phyloP scores from a whole-genome alignment of 2,888 invertebrate genomes.

The Parascotia fuliginaria region DNA sequence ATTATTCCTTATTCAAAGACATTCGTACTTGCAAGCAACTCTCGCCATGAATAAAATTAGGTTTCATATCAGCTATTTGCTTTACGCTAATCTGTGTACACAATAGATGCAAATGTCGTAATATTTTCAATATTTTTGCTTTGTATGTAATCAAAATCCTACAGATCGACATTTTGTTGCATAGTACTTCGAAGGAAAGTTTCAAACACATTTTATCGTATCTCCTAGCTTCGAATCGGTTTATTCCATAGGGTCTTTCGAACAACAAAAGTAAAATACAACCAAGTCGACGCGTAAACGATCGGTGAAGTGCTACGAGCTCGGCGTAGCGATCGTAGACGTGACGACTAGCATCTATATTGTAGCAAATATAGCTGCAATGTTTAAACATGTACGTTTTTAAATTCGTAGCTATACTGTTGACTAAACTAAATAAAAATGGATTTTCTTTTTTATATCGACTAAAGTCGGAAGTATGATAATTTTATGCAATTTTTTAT shows the following conservation, averaged over 20 bases:
- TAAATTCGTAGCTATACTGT: too few species aligned
- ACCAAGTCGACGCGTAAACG: slow-evolving; percentile 1
- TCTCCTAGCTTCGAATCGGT: slow-evolving; percentile 8
- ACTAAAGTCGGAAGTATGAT: too few species aligned
- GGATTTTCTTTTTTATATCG: too few species aligned
- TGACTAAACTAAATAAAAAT: too few species aligned
- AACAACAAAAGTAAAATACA: slow-evolving; percentile 6
- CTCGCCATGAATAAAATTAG: neutral
- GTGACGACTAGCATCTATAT: neutral
- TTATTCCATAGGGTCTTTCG: slow-evolving; percentile 6
- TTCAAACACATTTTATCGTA: neutral
- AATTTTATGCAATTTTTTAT: too few species aligned
- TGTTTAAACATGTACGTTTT: too few species aligned
- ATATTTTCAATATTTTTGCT: slow-evolving; percentile 26
- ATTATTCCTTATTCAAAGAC: neutral
- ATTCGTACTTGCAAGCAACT: too few species aligned
- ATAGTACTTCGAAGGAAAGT: slow-evolving; percentile 20
- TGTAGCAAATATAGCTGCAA: neutral
- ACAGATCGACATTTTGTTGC: slow-evolving; percentile 29
- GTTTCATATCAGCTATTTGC: neutral
- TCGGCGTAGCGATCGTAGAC: slow-evolving; percentile 4
- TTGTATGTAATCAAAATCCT: slow-evolving; percentile 32
- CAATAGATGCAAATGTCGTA: slow-evolving; percentile 5
- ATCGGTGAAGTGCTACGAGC: slow-evolving; percentile 3
- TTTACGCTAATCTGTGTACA: slow-evolving; percentile 4